Conservation (phyloP, 2,113 vertebrate species). For the Maccullochella peelii region DNA sequence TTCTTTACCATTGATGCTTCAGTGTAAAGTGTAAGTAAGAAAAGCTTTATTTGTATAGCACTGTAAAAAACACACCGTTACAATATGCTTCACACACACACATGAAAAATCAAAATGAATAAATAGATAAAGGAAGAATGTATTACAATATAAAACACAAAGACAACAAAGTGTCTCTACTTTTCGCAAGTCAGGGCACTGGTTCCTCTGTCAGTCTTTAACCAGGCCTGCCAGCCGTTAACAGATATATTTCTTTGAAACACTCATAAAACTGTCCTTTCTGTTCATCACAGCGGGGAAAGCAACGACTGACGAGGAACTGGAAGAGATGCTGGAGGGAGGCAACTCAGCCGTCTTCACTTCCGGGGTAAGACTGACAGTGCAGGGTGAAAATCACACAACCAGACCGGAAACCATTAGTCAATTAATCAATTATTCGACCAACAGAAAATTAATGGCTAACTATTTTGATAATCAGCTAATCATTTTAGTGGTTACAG, state of each 20-base stretch:
- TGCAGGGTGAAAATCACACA: background rate
- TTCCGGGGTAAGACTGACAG: conserved; percentile 87
- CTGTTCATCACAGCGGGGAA: conserved; percentile 87
- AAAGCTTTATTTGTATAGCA: too few relatives aligned
- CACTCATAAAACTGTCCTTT: background rate
- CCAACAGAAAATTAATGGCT: background rate
- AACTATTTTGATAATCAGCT: background rate
- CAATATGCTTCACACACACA: too few relatives aligned
- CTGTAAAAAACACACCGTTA: too few relatives aligned
- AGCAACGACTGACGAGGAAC: conserved; percentile 92
- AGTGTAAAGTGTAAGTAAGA: background rate
- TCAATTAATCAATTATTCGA: too few relatives aligned
- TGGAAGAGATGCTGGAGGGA: conserved; percentile 96
- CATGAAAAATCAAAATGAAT: too few relatives aligned
- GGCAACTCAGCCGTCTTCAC: conserved; percentile 93
- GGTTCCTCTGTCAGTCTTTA: background rate
- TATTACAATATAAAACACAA: too few relatives aligned
- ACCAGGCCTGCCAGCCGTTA: background rate
- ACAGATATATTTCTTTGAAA: background rate
- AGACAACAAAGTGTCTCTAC: background rate
- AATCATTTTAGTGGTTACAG: background rate
- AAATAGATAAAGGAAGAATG: too few relatives aligned
- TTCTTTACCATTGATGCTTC: background rate
- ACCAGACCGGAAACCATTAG: background rate
- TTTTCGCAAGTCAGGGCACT: background rate